Evolutionary conservation across 1,140 invertebrate species (phyloP).

Genomic region (Megathymus violae): DNA sequence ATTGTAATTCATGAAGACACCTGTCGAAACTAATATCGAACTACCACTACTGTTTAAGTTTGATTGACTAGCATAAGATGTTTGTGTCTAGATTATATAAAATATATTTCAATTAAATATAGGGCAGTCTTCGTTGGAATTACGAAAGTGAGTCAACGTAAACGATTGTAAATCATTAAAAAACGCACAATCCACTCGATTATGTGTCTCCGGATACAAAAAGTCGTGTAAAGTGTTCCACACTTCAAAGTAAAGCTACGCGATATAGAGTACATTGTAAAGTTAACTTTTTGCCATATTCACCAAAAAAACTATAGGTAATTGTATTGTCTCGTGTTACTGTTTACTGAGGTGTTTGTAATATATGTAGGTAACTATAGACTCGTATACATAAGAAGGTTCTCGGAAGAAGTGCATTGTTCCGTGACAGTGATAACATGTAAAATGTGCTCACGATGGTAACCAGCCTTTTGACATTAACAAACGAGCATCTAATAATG

Average conservation of each 20-base stretch:
- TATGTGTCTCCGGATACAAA: constrained; percentile 65
- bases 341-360: constrained; percentile 73
- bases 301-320: constrained; percentile 79
- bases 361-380: constrained; percentile 46
- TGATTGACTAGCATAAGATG: constrained; percentile 76
- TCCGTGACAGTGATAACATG: no score
- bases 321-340: constrained; percentile 81
- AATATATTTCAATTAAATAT: constrained; percentile 83
- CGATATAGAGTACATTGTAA: constrained; percentile 67
- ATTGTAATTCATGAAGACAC: constrained; percentile 33
- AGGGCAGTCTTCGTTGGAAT: constrained; percentile 82
- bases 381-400: neutral
- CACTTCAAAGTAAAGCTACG: constrained; percentile 72
- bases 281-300: constrained; percentile 80
- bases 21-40: constrained; percentile 25
- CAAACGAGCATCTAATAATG: no score
- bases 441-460: no score
- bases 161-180: constrained; percentile 76
- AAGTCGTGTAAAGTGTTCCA: constrained; percentile 59
- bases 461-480: no score
- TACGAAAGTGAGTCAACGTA: constrained; percentile 76
- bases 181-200: constrained; percentile 63
- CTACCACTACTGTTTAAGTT: constrained; percentile 62
- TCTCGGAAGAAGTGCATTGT: no score
- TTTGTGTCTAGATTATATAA: constrained; percentile 81